Base-by-base conservation (phyloP, 2,113 vertebrate genomes). In the Ictidomys tridecemlineatus region DNA sequence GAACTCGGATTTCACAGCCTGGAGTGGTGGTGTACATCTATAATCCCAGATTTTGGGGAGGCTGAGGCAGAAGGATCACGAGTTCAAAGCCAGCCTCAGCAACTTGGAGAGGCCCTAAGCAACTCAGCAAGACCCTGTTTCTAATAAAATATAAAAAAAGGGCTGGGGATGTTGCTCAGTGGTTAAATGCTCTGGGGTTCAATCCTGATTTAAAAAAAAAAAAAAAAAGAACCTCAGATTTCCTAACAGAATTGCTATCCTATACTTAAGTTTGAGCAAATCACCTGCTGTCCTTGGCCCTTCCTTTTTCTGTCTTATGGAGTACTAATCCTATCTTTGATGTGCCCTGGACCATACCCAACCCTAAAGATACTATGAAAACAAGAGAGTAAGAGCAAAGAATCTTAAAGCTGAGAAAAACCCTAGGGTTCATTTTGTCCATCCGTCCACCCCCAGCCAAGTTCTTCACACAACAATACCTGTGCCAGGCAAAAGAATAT, bases 281-380 rank as follows among this genome's bases (percentile, higher is more conserved):
- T 74, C 87, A 5, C 61, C 85, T 93, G 58, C 28, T 85, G 67
- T 76, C 73, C 87, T 96, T 0, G 10, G 72, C 56, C 61, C 1
- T 4, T 80, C 67, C 20, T 94, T 97, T 93, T 97, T 90, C 89
- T 65, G 28, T 86, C 89, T 97, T 37, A 96, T 92, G 79, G 70
- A 53, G 34, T 84, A 6, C 12, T 17, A 22, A 45, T 87, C 91
- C 94, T 78, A 32, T 34, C 53, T 83, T 87, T 24, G 26, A 5
- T 30, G 32, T 42, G 74, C 13, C 37, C 18, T n/a, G 34, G 65
- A 20, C 34, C 53, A 39, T 9, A 80, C 1, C 5, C 4, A 0
- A 39, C 72, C 53, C 63, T 69, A 86, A 93, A 7, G 6, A 82
- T 87, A 82, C 20, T 37, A 0, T 16, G 32, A 78, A 89, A n/a